phyloP scores from a whole-genome alignment of 2,113 vertebrate genomes.

The Oryzias woworae region DNA sequence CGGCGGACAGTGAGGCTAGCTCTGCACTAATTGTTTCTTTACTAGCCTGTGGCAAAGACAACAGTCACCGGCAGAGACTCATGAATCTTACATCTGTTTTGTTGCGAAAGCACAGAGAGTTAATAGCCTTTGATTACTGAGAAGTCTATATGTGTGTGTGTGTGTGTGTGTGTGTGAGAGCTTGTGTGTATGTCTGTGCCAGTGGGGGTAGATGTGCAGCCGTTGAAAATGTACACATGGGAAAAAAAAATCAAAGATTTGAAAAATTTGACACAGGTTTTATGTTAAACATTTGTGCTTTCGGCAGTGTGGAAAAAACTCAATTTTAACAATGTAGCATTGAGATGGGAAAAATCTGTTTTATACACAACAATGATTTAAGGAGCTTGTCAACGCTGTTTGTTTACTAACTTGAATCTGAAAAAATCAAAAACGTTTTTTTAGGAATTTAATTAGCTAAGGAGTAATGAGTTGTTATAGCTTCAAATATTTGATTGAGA shows the following conservation, averaged over 20 bases:
- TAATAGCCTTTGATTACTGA: constrained; percentile 75
- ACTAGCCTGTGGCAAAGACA: constrained; percentile 78
- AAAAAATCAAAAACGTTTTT: no score
- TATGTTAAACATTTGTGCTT: constrained; percentile 8
- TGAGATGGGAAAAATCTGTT: constrained; percentile 4
- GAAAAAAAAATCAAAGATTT: constrained; percentile 8
- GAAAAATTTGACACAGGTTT: constrained; percentile 12
- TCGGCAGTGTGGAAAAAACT: constrained; percentile 6
- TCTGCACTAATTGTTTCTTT: constrained; percentile 82
- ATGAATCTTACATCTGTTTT: constrained; percentile 80
- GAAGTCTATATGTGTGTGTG: constrained; percentile 32
- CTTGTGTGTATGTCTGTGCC: constrained; percentile 21
- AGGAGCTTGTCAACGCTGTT: not conserved
- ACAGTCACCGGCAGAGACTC: constrained; percentile 71
- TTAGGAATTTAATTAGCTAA: no score
- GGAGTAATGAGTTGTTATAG: no score
- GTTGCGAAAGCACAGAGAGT: constrained; percentile 68
- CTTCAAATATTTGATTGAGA: no score
- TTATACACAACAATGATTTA: constrained; percentile 1
- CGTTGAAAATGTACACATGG: not conserved
- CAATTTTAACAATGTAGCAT: not conserved
- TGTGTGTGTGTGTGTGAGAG: constrained; percentile 28
- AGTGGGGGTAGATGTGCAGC: constrained; percentile 20
- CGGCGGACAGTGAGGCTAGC: constrained; percentile 72
- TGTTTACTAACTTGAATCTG: not conserved